Evolutionary conservation across 2,888 invertebrate species (phyloP).

Genomic region (Globia sparganii): DNA sequence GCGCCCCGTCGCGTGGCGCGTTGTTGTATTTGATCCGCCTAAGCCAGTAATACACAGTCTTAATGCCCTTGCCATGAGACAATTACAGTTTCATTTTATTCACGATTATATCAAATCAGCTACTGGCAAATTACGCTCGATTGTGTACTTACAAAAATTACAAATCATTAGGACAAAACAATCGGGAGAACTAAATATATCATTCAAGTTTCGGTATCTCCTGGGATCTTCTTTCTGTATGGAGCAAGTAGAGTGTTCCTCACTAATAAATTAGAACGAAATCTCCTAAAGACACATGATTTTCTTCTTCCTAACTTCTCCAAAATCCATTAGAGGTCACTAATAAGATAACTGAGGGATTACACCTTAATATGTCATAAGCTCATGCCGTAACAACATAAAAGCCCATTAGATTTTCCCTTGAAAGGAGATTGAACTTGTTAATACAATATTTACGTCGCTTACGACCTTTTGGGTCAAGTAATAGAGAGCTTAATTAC

Average conservation of each 20-base stretch:
- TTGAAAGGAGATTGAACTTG: slow-evolving; percentile 9
- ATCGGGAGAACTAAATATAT: not conserved
- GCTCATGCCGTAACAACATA: not conserved
- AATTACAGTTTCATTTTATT: not conserved
- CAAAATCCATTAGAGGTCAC: not conserved
- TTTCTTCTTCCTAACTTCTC: not conserved
- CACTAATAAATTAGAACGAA: not conserved
- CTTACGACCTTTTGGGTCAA: slow-evolving; percentile 18
- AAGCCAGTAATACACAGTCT: too few species aligned
- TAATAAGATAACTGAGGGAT: slow-evolving; percentile 1
- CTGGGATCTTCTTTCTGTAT: not conserved
- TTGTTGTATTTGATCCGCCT: too few species aligned
- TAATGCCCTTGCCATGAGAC: not conserved
- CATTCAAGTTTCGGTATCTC: not conserved
- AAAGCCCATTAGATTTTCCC: slow-evolving; percentile 17
- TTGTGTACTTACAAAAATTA: not conserved
- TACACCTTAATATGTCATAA: slow-evolving; percentile 25
- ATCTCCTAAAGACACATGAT: not conserved
- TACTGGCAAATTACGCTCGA: not conserved
- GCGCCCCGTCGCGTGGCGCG: too few species aligned
- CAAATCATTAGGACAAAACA: not conserved
- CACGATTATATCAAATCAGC: not conserved
- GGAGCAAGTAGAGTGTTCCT: not conserved
- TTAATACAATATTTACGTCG: slow-evolving; percentile 44
- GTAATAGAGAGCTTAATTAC: slow-evolving; percentile 13